These are phyloP conservation scores for Calephelis virginiensis DNA, from an alignment of 1,140 invertebrate genomes.

Conservation along the genomic window DNA sequence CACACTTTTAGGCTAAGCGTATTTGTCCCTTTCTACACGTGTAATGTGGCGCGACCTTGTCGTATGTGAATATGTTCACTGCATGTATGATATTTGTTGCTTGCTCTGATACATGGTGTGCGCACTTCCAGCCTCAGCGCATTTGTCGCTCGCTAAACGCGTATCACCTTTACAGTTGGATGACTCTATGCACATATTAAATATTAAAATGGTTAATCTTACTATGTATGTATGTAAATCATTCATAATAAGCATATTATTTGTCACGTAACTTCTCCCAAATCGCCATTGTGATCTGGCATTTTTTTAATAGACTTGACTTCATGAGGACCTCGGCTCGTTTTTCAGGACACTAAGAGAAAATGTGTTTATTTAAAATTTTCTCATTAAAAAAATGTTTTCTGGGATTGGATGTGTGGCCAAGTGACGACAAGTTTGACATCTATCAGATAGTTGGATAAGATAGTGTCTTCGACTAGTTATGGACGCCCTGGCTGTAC, in stretches of 20 bases:
- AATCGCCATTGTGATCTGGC: too few relatives aligned
- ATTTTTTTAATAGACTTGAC: too few relatives aligned
- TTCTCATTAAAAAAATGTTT: too few relatives aligned
- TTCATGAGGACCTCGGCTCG: too few relatives aligned
- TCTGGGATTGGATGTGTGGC: too few relatives aligned
- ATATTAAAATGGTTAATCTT: too few relatives aligned
- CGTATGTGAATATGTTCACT: slow-evolving; percentile 2
- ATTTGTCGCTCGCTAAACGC: slow-evolving; percentile 49
- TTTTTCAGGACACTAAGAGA: too few relatives aligned
- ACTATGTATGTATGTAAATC: too few relatives aligned
- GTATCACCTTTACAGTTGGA: slow-evolving; percentile 43
- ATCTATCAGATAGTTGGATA: background rate
- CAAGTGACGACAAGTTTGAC: background rate
- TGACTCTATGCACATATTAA: slow-evolving; percentile 16
- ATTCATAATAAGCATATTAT: too few relatives aligned
- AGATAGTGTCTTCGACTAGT: background rate
- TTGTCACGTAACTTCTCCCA: too few relatives aligned
- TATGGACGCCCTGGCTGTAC: too few relatives aligned
- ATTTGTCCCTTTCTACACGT: slow-evolving; percentile 44
- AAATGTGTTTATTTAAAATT: too few relatives aligned
- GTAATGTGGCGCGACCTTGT: slow-evolving; percentile 18
- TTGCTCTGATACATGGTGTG: slow-evolving; percentile 36
- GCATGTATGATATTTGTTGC: slow-evolving; percentile 30
- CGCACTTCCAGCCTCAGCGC: slow-evolving; percentile 32
- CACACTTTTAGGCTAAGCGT: slow-evolving; percentile 29